Evolutionary conservation across 2,888 invertebrate species (phyloP), one percentile per base, ranked within the genome.

Genomic region (Piscicola geometra): DNA sequence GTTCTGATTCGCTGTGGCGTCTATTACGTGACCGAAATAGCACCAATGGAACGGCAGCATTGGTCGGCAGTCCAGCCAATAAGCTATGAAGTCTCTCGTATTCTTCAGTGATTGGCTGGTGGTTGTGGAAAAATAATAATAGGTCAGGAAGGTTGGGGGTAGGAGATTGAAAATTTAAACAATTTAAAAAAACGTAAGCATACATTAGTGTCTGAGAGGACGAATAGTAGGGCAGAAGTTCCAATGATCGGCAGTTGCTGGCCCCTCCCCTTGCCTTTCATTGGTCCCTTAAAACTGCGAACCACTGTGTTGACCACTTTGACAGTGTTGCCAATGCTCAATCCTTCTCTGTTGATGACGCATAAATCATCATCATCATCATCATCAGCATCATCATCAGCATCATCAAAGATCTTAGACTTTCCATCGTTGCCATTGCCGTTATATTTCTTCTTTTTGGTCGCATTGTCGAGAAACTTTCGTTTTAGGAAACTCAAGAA

Each of bases 101-200:
- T 56, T 56, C 60, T 56, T 15, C n/a, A 25, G 25, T 56, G n/a
- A 56, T 56, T n/a, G n/a, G n/a, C n/a, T n/a, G n/a, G n/a, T n/a
- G n/a, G n/a, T n/a, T n/a, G n/a, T n/a, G n/a, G n/a, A n/a, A n/a
- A n/a, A 47, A 47, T 47, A 47, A 15, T 47, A 47, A 47, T 47
- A 47, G 12, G 21, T 47, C 9, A 15, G 9, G 21, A 47, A 15
- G 21, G 9, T 15, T 47, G 21, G 21, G 9, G 50, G 21, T 47
- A 47, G 9, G 50, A 47, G 50, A 47, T 47, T 47, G 50, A 47
- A 47, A 47, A 47, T 15, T 47, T 15, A 21, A 47, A 15, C 50
- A 47, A 47, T 47, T 9, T 15, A 47, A 47, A 9, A 47, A 47
- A 47, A 47, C 21, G 21, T 15, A 47, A 47, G 21, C 50, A 9